Evolutionary conservation across 2,888 invertebrate genomes (phyloP).

Genomic region (Plagodis dolabraria): DNA sequence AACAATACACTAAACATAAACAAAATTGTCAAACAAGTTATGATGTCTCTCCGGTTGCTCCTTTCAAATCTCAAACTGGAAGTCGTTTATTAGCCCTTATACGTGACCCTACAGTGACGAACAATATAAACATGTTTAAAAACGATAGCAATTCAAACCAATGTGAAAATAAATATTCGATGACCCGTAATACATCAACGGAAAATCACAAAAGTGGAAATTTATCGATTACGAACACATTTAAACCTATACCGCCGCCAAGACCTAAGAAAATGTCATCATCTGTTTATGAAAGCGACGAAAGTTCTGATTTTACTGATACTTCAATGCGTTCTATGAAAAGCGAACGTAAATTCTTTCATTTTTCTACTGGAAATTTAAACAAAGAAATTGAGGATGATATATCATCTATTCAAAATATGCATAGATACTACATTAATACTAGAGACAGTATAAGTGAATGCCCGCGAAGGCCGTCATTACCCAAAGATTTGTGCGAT

Average conservation of each 20-base stretch:
- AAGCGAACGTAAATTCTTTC: conserved; percentile 71
- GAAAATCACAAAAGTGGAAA: conserved; percentile 33
- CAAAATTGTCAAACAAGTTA: conserved; percentile 38
- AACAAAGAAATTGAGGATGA: conserved; percentile 79
- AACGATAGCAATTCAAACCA: conserved; percentile 52
- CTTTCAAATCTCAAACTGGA: conserved; percentile 82
- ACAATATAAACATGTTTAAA: conserved; percentile 56
- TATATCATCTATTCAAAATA: conserved; percentile 75
- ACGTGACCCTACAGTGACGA: conserved; percentile 77
- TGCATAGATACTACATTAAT: conserved; percentile 70
- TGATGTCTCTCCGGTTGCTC: conserved; percentile 51
- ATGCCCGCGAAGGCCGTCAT: conserved; percentile 80
- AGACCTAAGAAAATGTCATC: conserved; percentile 65
- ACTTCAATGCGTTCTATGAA: conserved; percentile 67
- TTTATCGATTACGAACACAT: conserved; percentile 38
- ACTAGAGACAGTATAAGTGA: conserved; percentile 52
- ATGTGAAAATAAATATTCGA: conserved; percentile 42
- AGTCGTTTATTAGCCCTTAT: conserved; percentile 87
- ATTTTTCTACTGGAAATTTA: conserved; percentile 76
- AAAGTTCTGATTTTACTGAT: conserved; percentile 73
- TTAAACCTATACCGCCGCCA: conserved; percentile 73
- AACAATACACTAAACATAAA: conserved; percentile 51
- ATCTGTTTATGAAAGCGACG: conserved; percentile 75
- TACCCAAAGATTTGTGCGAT: conserved; percentile 87
- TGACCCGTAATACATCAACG: conserved; percentile 40